Percentiles rank a stretch among this genome's conserved stretches.
phyloP scores from a whole-genome alignment of 2,113 vertebrate genomes.

The Prochilodus magdalenae region DNA sequence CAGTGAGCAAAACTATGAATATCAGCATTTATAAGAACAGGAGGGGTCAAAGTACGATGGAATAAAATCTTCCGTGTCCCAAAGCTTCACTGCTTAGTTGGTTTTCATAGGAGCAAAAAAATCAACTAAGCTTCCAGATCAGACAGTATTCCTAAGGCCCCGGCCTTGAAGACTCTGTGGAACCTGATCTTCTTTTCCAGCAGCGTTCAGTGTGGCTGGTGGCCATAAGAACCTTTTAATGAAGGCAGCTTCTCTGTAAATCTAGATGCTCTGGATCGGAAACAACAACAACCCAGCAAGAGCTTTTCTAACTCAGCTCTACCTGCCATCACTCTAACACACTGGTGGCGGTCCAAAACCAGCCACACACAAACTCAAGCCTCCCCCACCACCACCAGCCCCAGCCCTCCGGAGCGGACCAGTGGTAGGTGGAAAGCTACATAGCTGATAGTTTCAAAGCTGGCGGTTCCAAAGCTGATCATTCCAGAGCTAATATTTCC shows the following conservation, averaged over 20 bases:
- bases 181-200: background rate
- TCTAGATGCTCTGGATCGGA: background rate
- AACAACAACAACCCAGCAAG: conserved; percentile 19
- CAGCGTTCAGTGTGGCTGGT: background rate
- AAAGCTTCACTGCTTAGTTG: too few relatives aligned
- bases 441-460: too few relatives aligned
- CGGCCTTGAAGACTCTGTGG: background rate
- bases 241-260: background rate
- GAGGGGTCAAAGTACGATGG: too few relatives aligned
- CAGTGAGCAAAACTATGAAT: too few relatives aligned
- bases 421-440: too few relatives aligned
- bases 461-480: too few relatives aligned
- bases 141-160: background rate
- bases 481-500: too few relatives aligned
- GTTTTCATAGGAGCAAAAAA: background rate
- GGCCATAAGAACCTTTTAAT: background rate
- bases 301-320: background rate
- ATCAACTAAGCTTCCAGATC: background rate
- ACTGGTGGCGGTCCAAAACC: conserved; percentile 4
- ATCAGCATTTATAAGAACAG: too few relatives aligned
- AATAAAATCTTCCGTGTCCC: too few relatives aligned
- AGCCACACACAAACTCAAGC: background rate
- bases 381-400: background rate
- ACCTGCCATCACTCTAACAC: conserved; percentile 9
- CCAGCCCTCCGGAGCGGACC: too few relatives aligned